Conservation (phyloP, 2,888 invertebrate genomes). For the Bembecia ichneumoniformis region DNA sequence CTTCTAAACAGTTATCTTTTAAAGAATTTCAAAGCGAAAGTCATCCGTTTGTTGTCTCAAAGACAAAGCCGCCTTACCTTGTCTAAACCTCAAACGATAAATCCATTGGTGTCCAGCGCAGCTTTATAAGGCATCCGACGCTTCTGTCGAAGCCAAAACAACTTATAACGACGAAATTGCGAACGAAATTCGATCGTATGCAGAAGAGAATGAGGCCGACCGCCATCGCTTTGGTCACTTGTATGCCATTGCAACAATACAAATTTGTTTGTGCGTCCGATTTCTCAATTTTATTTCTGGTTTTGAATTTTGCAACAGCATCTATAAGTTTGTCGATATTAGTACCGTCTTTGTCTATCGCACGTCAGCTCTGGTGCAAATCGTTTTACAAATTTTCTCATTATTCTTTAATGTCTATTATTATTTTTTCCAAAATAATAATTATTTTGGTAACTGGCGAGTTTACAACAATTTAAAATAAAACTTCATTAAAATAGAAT, state of each 20-base stretch:
- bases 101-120: slow-evolving; percentile 58
- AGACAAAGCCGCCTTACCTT: slow-evolving; percentile 55
- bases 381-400: slow-evolving; percentile 13
- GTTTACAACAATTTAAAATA: too few species aligned
- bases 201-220: not conserved
- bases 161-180: slow-evolving; percentile 1
- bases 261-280: not conserved
- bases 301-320: not conserved
- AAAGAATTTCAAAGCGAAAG: slow-evolving; percentile 12
- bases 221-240: not conserved
- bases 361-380: slow-evolving; percentile 21
- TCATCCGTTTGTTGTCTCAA: slow-evolving; percentile 44
- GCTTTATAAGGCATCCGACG: slow-evolving; percentile 25
- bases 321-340: slow-evolving; percentile 12
- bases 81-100: slow-evolving; percentile 56
- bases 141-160: slow-evolving; percentile 5
- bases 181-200: slow-evolving; percentile 9
- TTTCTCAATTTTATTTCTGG: not conserved
- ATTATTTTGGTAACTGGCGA: too few species aligned
- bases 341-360: slow-evolving; percentile 19
- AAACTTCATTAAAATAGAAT: too few species aligned
- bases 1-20: not conserved
- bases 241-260: not conserved
- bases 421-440: too few species aligned
- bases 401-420: too few species aligned